Conservation (phyloP, 2,113 vertebrate genomes). For the Callocephalon fimbriatum region DNA sequence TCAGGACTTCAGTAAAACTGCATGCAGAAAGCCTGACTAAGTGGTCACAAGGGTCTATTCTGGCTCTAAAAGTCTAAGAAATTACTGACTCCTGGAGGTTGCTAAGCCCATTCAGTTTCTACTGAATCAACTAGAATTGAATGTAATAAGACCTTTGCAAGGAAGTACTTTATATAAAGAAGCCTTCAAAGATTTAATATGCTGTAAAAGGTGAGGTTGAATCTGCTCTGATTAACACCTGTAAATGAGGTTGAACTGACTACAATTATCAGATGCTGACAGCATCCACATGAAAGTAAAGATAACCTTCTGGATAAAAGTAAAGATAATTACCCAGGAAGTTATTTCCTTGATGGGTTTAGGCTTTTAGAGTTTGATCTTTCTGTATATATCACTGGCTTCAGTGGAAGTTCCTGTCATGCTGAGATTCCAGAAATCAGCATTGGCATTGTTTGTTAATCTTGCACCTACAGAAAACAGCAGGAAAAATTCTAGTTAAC, state of each 20-base stretch:
- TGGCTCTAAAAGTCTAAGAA: slow-evolving; percentile 1
- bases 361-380: not conserved
- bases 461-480: not conserved
- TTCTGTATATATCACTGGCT: not conserved
- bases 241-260: slow-evolving; percentile 29
- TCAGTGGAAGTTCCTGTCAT: not conserved
- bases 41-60: slow-evolving; percentile 9
- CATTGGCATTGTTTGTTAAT: not conserved
- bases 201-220: slow-evolving; percentile 28
- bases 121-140: slow-evolving; percentile 16
- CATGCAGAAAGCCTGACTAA: slow-evolving; percentile 1
- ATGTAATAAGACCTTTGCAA: not conserved
- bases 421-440: not conserved
- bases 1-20: not conserved
- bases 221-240: slow-evolving; percentile 39
- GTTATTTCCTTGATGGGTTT: slow-evolving; percentile 6
- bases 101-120: not conserved
- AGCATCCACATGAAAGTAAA: not conserved
- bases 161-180: not conserved
- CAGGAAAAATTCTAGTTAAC: not conserved
- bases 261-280: not conserved
- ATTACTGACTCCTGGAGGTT: slow-evolving; percentile 20
- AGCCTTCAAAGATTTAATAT: not conserved
- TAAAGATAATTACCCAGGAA: slow-evolving; percentile 3
- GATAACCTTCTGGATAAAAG: not conserved